Percentiles rank a stretch among this genome's conserved stretches.
These are phyloP conservation scores for Gavialis gangeticus DNA, from an alignment of 2,113 vertebrate species.

Conservation along the genomic window DNA sequence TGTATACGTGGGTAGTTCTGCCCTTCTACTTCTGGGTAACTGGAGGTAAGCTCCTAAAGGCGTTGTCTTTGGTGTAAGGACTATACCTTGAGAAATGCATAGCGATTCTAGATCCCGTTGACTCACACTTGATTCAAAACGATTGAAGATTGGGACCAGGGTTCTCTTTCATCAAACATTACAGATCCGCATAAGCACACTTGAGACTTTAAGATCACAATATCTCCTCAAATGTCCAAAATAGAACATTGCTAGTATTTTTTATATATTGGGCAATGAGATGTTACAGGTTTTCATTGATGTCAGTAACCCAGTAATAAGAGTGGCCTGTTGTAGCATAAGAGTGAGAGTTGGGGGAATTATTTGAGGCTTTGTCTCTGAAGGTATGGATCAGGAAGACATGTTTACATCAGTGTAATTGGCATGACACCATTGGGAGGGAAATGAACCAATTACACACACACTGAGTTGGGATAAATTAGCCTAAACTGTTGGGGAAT, in stretches of 20 bases:
- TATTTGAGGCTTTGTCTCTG: too few relatives aligned
- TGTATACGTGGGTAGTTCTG: background rate
- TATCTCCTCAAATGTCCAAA: background rate
- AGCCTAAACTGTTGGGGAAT: too few relatives aligned
- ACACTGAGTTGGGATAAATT: too few relatives aligned
- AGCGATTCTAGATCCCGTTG: background rate
- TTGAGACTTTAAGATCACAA: background rate
- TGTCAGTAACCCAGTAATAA: background rate
- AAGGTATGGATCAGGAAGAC: too few relatives aligned
- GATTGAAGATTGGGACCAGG: background rate
- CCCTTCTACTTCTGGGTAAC: background rate
- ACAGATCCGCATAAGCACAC: background rate
- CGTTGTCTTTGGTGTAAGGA: background rate
- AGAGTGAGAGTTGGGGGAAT: too few relatives aligned
- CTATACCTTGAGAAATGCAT: background rate
- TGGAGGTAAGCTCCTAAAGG: background rate
- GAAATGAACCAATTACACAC: too few relatives aligned
- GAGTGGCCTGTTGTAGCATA: too few relatives aligned
- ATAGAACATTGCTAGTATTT: background rate
- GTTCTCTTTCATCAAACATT: background rate
- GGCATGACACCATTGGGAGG: too few relatives aligned
- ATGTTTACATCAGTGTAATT: too few relatives aligned
- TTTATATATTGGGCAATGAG: accelerated
- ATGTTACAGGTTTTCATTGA: background rate
- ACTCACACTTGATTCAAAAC: background rate